A percentile compares a stretch with the other conserved stretches of the same genome.
Evolutionary conservation across 2,113 vertebrate genomes (phyloP).

Genomic region (Campylomormyrus tamandua): DNA sequence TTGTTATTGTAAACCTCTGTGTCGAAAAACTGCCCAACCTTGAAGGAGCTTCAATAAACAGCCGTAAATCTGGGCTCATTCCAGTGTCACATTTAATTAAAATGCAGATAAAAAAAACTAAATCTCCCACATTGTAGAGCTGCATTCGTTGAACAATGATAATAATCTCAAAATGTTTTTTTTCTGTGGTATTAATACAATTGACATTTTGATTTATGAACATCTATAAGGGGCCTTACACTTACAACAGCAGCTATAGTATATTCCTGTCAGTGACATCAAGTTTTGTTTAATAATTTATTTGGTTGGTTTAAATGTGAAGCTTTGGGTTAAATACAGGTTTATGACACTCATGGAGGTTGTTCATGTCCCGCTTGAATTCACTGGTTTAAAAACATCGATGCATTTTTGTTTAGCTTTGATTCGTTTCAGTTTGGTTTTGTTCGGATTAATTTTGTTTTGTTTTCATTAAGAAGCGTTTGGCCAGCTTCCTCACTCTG

Average conservation of each 20-base stretch:
- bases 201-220: neutral
- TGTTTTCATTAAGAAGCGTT: neutral
- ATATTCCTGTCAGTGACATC: neutral
- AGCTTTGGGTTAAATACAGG: neutral
- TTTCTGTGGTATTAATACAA: neutral
- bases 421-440: neutral
- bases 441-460: neutral
- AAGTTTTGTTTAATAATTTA: neutral
- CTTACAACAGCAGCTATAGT: neutral
- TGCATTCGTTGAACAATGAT: neutral
- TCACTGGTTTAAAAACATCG: neutral
- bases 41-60: neutral
- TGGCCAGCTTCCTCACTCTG: neutral
- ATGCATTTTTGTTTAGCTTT: neutral
- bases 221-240: neutral
- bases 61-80: neutral
- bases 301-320: neutral
- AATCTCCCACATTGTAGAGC: neutral
- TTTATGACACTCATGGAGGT: neutral
- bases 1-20: slow-evolving; percentile 37
- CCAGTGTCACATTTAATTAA: neutral
- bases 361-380: neutral
- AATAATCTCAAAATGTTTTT: neutral
- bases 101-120: neutral
- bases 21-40: neutral